These are phyloP conservation scores for Mizuhopecten yessoensis DNA, from an alignment of 1,140 invertebrate species.

Conservation along the genomic window DNA sequence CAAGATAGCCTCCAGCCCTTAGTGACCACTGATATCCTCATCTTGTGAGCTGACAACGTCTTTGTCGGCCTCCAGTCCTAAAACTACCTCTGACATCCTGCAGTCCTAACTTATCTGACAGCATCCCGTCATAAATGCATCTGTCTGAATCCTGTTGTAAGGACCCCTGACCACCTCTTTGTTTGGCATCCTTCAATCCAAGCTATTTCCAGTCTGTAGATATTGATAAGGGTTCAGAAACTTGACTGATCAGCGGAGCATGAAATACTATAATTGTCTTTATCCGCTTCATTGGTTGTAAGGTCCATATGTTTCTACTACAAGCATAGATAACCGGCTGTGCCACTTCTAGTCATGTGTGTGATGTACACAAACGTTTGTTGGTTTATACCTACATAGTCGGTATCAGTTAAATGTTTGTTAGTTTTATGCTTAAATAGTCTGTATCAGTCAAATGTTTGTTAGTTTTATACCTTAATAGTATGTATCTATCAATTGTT, in stretches of 20 bases:
- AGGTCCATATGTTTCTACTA: neutral
- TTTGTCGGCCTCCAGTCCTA: neutral
- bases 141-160: neutral
- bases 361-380: neutral
- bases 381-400: neutral
- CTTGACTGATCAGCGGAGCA: neutral
- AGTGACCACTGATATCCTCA: neutral
- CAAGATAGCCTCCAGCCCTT: neutral
- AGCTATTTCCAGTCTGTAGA: neutral
- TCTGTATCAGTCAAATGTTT: neutral
- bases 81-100: neutral
- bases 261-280: constrained; percentile 22
- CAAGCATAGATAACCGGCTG: neutral
- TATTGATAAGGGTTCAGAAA: neutral
- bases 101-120: neutral
- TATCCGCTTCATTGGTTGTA: neutral
- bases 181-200: neutral
- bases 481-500: too few relatives aligned
- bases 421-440: neutral
- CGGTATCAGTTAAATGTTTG: too few relatives aligned
- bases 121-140: neutral
- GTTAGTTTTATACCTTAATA: too few relatives aligned
- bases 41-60: too few relatives aligned
- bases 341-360: neutral
- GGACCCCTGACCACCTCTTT: neutral